Base-by-base conservation (phyloP, 2,797 vertebrate genomes). In the Heterohyrax brucei region DNA sequence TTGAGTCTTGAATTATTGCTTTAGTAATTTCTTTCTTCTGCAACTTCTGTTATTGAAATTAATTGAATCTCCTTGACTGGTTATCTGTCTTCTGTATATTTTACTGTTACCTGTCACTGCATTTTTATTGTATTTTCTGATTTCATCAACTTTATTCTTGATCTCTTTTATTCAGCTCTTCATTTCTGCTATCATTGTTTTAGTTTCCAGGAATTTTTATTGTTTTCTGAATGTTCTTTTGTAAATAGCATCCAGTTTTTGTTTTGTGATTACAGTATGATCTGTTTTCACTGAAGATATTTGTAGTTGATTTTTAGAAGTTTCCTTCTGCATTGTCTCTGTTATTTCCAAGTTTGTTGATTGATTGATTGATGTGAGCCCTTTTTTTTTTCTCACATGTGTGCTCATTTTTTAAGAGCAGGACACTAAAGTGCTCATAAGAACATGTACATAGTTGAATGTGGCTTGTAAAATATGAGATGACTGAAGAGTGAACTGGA, bases 141-240 rank as follows among this genome's bases (percentile, higher is more conserved):
- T 48, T 94, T 75, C 7, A 10, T 50, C 8, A 56, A 30, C 3
- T 87, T 81, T 81, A 24, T 75, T 72, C 93, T 85, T 10, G 75
- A 18, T 16, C 44, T 62, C 3, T 59, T 83, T 18, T 53, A 4
- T 75, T 53, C n/a, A 48, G 86, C 22, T 70, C 87, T 80, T 91
- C 2, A 87, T 56, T 91, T 84, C n/a, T 89, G 56, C 22, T 48
- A 21, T 89, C 4, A 50, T 53, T 59, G 19, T 73, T 95, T 53
- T 83, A 73, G 53, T 87, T 84, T 93, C 39, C 22, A 53, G 64
- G 30, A 53, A 50, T 72, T 56, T 94, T 24, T 73, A 18, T 59
- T 53, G 26, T 97, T 89, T 91, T 93, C 77, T 72, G 33, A 70
- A 70, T 78, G 3, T 87, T 84, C 16, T 72, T 88, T 28, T 50